phyloP scores from a whole-genome alignment of 2,888 invertebrate species.

The Catocala sponsa region DNA sequence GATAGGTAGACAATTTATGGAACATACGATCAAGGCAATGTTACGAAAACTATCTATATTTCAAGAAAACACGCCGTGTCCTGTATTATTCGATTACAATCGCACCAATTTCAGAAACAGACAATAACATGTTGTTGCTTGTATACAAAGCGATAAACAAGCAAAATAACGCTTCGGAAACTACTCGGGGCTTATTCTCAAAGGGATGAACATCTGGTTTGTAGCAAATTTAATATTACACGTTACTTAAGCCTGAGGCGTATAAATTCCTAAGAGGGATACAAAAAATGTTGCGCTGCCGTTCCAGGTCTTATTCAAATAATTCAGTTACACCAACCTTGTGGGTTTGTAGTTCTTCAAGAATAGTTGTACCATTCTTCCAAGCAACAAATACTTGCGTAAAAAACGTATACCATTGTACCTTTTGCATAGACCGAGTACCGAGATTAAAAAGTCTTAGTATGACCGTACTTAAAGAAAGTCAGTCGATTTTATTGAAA shows the following conservation, averaged over 20 bases:
- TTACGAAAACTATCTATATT: background rate
- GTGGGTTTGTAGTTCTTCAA: too few relatives aligned
- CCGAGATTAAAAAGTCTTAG: too few relatives aligned
- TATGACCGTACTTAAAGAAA: too few relatives aligned
- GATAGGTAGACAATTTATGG: too few relatives aligned
- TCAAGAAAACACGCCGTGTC: background rate
- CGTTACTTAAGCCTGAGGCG: constrained; percentile 26
- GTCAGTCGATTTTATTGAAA: too few relatives aligned
- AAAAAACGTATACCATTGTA: too few relatives aligned
- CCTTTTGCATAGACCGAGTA: too few relatives aligned
- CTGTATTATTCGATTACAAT: constrained; percentile 1
- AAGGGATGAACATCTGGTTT: constrained; percentile 46
- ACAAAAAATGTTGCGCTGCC: constrained; percentile 36
- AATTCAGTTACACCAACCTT: too few relatives aligned
- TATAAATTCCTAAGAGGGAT: constrained; percentile 26
- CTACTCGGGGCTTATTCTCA: constrained; percentile 31
- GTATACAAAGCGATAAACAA: constrained; percentile 27
- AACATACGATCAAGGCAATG: too few relatives aligned
- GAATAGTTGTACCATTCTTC: too few relatives aligned
- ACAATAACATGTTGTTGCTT: constrained; percentile 14
- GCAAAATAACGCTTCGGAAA: constrained; percentile 23
- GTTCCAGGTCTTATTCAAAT: too few relatives aligned
- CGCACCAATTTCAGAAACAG: constrained; percentile 14
- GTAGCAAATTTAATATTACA: constrained; percentile 50
- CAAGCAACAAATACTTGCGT: too few relatives aligned